Conservation (phyloP, 1,140 invertebrate species). For the Condylostylus longicornis region DNA sequence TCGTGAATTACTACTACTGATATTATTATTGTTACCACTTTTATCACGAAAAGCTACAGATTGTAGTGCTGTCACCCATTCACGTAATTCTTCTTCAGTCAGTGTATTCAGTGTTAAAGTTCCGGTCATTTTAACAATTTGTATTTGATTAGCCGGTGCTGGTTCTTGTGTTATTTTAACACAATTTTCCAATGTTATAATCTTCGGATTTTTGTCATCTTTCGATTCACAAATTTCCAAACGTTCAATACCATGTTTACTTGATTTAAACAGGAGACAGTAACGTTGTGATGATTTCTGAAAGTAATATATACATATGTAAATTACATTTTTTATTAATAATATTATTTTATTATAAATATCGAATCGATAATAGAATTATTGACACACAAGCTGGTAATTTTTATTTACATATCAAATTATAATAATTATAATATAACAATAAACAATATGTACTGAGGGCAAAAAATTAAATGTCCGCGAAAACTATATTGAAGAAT, state of each 20-base stretch:
- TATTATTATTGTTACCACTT: conserved; percentile 32
- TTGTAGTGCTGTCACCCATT: conserved; percentile 64
- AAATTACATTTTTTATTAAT: no score
- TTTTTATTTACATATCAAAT: no score
- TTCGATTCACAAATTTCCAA: conserved; percentile 70
- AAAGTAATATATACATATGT: conserved; percentile 4
- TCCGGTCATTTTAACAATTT: conserved; percentile 54
- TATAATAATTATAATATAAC: no score
- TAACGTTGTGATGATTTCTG: conserved; percentile 29
- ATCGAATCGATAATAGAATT: no score
- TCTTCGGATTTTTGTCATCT: conserved; percentile 50
- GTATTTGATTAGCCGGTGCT: conserved; percentile 42
- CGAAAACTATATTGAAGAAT: no score
- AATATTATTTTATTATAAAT: no score
- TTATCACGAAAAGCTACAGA: conserved; percentile 66
- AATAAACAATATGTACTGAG: no score
- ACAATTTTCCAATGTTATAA: conserved; percentile 70
- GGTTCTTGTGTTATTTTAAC: conserved; percentile 61
- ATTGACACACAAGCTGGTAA: no score
- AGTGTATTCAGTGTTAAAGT: conserved; percentile 54
- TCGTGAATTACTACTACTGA: conserved; percentile 17
- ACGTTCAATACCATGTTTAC: conserved; percentile 66
- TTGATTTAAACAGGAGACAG: conserved; percentile 53
- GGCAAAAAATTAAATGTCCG: no score
- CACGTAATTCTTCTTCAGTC: conserved; percentile 52